Conservation (phyloP, 2,113 vertebrate species). For the Candoia aspera region DNA sequence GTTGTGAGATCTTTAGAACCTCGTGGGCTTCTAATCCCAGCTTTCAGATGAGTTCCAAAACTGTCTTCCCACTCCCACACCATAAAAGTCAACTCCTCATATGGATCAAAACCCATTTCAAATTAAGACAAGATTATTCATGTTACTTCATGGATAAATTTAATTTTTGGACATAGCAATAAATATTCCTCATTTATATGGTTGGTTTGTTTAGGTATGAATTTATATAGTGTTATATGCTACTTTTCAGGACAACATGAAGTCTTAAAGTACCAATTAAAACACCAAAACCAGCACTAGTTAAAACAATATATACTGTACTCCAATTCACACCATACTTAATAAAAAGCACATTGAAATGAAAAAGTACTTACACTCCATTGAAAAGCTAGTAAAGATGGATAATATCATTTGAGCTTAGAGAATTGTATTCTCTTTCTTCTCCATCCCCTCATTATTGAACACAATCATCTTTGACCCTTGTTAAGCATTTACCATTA, state of each 20-base stretch:
- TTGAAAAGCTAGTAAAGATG: not conserved
- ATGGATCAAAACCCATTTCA: not conserved
- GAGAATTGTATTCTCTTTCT: not conserved
- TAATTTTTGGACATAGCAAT: not conserved
- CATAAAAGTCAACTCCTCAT: not conserved
- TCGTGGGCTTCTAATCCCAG: not conserved
- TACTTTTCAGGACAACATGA: not conserved
- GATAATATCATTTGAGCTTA: not conserved
- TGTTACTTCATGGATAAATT: not conserved
- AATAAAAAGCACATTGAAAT: constrained; percentile 7
- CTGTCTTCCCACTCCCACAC: not conserved
- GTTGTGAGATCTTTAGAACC: not conserved
- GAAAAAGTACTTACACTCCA: not conserved
- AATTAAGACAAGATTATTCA: not conserved
- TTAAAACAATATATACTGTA: not conserved
- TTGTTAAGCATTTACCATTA: not conserved
- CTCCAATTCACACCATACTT: not conserved
- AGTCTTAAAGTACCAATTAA: not conserved
- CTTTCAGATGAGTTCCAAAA: not conserved
- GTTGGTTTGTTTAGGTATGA: not conserved
- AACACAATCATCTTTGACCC: not conserved
- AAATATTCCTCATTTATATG: not conserved
- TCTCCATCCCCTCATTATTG: not conserved
- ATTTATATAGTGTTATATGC: not conserved
- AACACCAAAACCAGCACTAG: not conserved